phyloP scores from a whole-genome alignment of 2,888 invertebrate genomes.

The Macrosoma leucophasiata region DNA sequence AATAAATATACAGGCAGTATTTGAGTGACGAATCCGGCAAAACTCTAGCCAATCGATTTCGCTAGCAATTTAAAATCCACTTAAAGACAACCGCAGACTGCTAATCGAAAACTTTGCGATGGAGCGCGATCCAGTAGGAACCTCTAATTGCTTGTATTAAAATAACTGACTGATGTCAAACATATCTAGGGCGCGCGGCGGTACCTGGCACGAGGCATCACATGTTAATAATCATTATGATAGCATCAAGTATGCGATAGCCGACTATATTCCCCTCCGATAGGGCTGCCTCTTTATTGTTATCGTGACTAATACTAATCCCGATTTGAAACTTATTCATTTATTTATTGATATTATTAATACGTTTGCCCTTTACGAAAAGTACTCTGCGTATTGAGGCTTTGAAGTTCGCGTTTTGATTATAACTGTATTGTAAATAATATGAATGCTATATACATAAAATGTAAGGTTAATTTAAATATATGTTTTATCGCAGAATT shows the following conservation, averaged over 20 bases:
- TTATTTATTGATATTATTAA: too few relatives aligned
- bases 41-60: conserved; percentile 51
- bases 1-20: conserved; percentile 28
- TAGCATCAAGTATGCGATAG: conserved; percentile 74
- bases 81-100: conserved; percentile 65
- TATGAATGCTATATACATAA: too few relatives aligned
- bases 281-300: conserved; percentile 36
- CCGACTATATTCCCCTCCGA: conserved; percentile 45
- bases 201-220: conserved; percentile 66
- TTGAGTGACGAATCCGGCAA: conserved; percentile 27
- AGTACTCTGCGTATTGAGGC: too few relatives aligned
- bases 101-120: conserved; percentile 69
- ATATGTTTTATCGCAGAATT: too few relatives aligned
- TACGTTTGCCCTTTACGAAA: too few relatives aligned
- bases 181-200: conserved; percentile 66
- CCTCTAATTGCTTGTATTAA: conserved; percentile 73
- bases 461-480: too few relatives aligned
- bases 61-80: conserved; percentile 69
- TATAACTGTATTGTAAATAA: too few relatives aligned
- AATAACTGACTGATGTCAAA: conserved; percentile 74
- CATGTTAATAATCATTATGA: conserved; percentile 76
- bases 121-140: conserved; percentile 49
- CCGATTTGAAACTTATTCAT: too few relatives aligned
- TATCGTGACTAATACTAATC: too few relatives aligned
- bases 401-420: too few relatives aligned